Conservation (phyloP, 2,888 invertebrate genomes). For the Drosophila anceps region DNA sequence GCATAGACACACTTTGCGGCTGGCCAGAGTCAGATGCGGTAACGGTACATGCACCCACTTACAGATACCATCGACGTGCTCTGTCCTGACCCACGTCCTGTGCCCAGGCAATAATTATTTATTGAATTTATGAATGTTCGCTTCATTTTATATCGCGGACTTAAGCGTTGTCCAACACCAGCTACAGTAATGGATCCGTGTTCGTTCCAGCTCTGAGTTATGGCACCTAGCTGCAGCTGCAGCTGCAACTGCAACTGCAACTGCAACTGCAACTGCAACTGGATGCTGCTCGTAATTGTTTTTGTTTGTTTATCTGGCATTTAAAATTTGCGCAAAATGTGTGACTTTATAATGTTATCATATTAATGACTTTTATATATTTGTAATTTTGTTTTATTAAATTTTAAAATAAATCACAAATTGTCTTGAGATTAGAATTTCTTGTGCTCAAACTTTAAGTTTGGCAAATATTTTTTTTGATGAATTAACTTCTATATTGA, state of each 20-base stretch:
- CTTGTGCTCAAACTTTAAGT: too few species aligned
- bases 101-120: slow-evolving; percentile 79
- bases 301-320: slow-evolving; percentile 34
- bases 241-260: not conserved
- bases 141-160: slow-evolving; percentile 72
- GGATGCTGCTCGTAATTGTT: slow-evolving; percentile 47
- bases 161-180: slow-evolving; percentile 77
- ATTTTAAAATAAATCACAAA: not conserved
- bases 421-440: too few species aligned
- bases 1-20: slow-evolving; percentile 10
- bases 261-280: slow-evolving; percentile 6
- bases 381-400: not conserved
- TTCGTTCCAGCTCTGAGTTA: slow-evolving; percentile 47
- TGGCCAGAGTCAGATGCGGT: slow-evolving; percentile 29
- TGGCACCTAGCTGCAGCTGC: slow-evolving; percentile 12
- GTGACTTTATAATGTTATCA: not conserved
- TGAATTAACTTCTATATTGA: too few species aligned
- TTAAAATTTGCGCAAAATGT: slow-evolving; percentile 14
- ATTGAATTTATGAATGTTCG: slow-evolving; percentile 80
- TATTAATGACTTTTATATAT: not conserved
- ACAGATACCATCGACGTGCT: slow-evolving; percentile 36
- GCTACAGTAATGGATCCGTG: slow-evolving; percentile 73
- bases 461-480: too few species aligned
- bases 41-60: slow-evolving; percentile 45
- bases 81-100: slow-evolving; percentile 36